phyloP scores from a whole-genome alignment of 1,140 invertebrate species.

The Plutomurus gul region DNA sequence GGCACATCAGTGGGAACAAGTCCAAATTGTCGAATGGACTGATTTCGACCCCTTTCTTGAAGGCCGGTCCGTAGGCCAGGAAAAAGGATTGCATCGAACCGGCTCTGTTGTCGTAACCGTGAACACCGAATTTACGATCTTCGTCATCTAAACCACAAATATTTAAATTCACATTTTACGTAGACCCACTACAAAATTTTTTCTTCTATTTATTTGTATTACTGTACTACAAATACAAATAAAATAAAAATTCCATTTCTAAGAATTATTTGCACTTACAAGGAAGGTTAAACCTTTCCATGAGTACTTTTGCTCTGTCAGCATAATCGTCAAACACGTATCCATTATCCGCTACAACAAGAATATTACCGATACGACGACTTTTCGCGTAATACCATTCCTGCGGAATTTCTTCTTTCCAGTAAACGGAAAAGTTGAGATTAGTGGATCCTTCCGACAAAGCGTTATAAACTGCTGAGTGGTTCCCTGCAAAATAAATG shows the following conservation, averaged over 20 bases:
- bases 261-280: too few species aligned
- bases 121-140: constrained; percentile 62
- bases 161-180: background rate
- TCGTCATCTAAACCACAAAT: background rate
- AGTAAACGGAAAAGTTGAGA: constrained; percentile 64
- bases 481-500: background rate
- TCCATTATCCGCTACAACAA: constrained; percentile 64
- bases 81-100: constrained; percentile 70
- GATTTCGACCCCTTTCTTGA: constrained; percentile 58
- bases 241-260: too few species aligned
- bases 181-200: background rate
- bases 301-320: constrained; percentile 58
- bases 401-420: constrained; percentile 62
- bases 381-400: constrained; percentile 65
- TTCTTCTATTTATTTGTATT: background rate
- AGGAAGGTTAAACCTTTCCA: constrained; percentile 60
- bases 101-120: constrained; percentile 69
- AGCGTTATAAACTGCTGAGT: constrained; percentile 17
- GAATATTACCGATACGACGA: constrained; percentile 63
- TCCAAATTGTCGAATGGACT: constrained; percentile 68
- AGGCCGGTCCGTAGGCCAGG: constrained; percentile 69
- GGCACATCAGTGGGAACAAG: constrained; percentile 69
- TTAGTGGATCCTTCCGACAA: constrained; percentile 59
- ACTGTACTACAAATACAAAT: background rate
- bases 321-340: constrained; percentile 65